A percentile compares a stretch with the other conserved stretches of the same genome.
Evolutionary conservation across 1,140 invertebrate species (phyloP).

Genomic region (Drosophila obscura): DNA sequence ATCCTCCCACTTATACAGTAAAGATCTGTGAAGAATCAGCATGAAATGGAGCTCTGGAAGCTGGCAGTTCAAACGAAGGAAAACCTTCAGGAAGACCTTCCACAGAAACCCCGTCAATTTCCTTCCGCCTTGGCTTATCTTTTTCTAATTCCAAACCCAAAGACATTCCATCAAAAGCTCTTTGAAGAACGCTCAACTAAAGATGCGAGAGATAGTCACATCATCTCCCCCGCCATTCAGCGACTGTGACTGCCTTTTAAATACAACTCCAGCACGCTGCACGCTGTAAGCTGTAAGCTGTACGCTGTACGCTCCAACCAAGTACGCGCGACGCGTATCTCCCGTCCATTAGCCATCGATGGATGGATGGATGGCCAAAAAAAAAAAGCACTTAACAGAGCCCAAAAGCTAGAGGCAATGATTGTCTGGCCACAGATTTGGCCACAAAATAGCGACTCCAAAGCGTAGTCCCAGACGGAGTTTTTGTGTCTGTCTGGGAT

Average conservation of each 20-base stretch:
- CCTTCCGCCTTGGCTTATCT: too few species aligned
- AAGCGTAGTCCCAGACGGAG: conserved; percentile 18
- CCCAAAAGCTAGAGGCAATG: conserved; percentile 45
- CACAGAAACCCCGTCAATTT: too few species aligned
- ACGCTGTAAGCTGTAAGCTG: not conserved
- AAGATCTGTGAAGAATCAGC: too few species aligned
- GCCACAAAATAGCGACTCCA: conserved; percentile 6
- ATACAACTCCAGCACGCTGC: conserved; percentile 8
- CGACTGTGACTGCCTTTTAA: not conserved
- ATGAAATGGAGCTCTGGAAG: too few species aligned
- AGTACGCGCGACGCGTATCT: not conserved
- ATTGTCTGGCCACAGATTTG: conserved; percentile 23
- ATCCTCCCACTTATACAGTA: too few species aligned
- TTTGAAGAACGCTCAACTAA: too few species aligned
- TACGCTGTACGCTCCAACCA: too few species aligned
- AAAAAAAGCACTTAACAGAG: conserved; percentile 47
- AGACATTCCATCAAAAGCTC: too few species aligned
- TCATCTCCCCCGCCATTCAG: conserved; percentile 9
- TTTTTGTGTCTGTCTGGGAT: conserved; percentile 23
- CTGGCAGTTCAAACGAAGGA: too few species aligned
- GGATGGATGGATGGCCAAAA: conserved; percentile 42
- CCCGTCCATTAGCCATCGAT: conserved; percentile 41
- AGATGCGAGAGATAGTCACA: conserved; percentile 31
- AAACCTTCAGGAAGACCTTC: too few species aligned
- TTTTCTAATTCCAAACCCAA: too few species aligned